Conservation (phyloP, 2,113 vertebrate species). For the human region GRCh38 chr1:52079501-52080000, state of each 20-base stretch:
- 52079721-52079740: conserved; percentile 25
- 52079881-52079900: no score
- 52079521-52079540: conserved; percentile 48
- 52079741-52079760: not conserved
- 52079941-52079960: no score
- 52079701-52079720: not conserved
- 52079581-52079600: conserved; percentile 18
- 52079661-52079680: conserved; percentile 2
- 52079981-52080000: no score
- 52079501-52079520: conserved; percentile 21
- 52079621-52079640: not conserved
- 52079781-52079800: not conserved
- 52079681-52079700: not conserved
- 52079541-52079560: not conserved
- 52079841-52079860: conserved; percentile 37
- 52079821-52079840: not conserved
- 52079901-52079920: no score
- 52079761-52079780: not conserved
- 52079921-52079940: no score
- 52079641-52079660: not conserved
- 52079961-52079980: no score
- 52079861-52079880: not conserved
- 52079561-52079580: conserved; percentile 3
- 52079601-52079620: conserved; percentile 36
- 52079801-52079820: conserved; percentile 34